A percentile compares a stretch with the other conserved stretches of the same genome.
These are phyloP conservation scores for Podiceps cristatus DNA, from an alignment of 2,113 vertebrate genomes.

Conservation along the genomic window DNA sequence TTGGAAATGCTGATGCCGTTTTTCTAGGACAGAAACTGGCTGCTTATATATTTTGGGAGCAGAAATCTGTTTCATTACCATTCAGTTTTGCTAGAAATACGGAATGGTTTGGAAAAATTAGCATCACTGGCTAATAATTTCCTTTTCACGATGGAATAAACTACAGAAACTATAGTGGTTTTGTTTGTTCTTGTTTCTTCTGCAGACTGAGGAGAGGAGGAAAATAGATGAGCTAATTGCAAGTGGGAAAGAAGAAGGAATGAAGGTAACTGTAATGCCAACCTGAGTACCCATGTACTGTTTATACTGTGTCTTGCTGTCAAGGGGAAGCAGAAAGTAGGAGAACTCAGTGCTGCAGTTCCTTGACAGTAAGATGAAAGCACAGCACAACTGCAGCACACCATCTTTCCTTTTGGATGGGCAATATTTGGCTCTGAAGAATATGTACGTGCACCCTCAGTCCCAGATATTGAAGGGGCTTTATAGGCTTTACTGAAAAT, in stretches of 20 bases:
- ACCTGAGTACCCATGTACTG: neutral
- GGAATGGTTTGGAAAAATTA: neutral
- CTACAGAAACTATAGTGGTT: neutral
- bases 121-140: neutral
- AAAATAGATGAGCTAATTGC: constrained; percentile 89
- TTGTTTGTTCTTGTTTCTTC: constrained; percentile 18
- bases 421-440: neutral
- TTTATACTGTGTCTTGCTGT: neutral
- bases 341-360: neutral
- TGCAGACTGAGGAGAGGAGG: constrained; percentile 88
- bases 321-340: neutral
- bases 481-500: neutral
- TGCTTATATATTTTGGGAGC: neutral
- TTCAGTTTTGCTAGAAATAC: neutral
- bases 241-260: constrained; percentile 88
- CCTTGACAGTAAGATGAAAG: neutral
- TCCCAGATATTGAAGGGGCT: neutral
- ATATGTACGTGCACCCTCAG: neutral
- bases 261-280: constrained; percentile 83
- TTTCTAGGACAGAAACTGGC: neutral
- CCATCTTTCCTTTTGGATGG: neutral
- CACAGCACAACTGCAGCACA: neutral
- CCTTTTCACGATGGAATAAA: neutral
- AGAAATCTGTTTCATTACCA: neutral
- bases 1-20: neutral